These are phyloP conservation scores for Chelonoidis abingdonii DNA, from an alignment of 2,113 vertebrate species.

Conservation along the genomic window DNA sequence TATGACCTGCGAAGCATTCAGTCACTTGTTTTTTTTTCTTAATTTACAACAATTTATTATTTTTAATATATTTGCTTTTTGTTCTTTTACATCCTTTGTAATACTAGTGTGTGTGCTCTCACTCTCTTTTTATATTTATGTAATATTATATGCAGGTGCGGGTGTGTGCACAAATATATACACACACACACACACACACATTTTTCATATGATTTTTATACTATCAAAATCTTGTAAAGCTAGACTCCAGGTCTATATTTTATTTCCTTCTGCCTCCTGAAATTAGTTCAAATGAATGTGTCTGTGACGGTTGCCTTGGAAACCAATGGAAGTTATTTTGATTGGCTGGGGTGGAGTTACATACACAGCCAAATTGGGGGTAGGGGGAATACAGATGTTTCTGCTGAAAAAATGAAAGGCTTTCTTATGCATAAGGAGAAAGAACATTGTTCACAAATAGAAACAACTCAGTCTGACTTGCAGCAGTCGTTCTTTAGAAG, in stretches of 20 bases:
- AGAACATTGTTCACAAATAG: not conserved
- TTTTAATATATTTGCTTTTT: not conserved
- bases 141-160: not conserved
- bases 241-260: not conserved
- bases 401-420: not conserved
- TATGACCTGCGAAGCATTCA: not conserved
- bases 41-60: not conserved
- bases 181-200: no score
- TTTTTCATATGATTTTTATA: accelerated
- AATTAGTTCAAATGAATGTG: conserved; percentile 24
- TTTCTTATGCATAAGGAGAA: not conserved
- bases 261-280: conserved; percentile 20
- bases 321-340: conserved; percentile 34
- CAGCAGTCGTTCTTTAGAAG: not conserved
- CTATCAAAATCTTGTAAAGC: not conserved
- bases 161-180: accelerated
- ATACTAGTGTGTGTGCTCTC: accelerated
- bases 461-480: not conserved
- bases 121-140: accelerated
- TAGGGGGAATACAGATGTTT: conserved; percentile 5
- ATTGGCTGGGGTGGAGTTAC: conserved; percentile 1
- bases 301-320: conserved; percentile 62
- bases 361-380: not conserved
- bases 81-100: not conserved
- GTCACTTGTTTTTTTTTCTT: not conserved